phyloP scores from a whole-genome alignment of 2,113 vertebrate species.

The Colistium nudipinnis region DNA sequence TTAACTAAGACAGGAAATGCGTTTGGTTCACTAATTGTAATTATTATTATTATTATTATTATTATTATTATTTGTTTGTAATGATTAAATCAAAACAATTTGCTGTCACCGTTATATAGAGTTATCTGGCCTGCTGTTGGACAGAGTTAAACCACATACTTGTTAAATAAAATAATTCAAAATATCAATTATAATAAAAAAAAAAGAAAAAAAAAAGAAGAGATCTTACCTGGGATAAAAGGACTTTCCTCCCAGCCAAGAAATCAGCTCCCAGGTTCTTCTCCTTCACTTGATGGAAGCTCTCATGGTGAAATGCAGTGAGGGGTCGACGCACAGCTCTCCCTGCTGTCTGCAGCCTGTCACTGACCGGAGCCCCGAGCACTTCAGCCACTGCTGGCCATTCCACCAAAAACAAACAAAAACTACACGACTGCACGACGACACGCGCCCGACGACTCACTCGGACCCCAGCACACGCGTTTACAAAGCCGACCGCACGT shows the following conservation, averaged over 20 bases:
- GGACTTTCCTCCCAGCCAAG: conserved; percentile 20
- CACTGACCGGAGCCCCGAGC: conserved; percentile 64
- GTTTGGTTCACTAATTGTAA: no score
- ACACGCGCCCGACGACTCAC: neutral
- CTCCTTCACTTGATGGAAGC: conserved; percentile 45
- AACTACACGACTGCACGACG: neutral
- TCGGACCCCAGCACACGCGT: neutral
- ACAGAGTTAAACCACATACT: neutral
- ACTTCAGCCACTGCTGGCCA: conserved; percentile 58
- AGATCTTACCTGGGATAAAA: conserved; percentile 49
- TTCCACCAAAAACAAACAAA: conserved; percentile 34
- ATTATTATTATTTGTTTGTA: no score
- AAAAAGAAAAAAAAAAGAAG: neutral
- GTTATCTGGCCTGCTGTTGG: no score
- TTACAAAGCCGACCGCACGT: conserved; percentile 32
- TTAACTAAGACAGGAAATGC: no score
- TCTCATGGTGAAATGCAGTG: conserved; percentile 57
- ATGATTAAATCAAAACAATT: neutral
- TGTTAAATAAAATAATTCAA: neutral
- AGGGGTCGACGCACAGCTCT: conserved; percentile 66
- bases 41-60: no score
- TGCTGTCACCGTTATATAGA: no score
- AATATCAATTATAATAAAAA: neutral
- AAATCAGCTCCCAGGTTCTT: conserved; percentile 56
- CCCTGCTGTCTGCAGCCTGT: conserved; percentile 72